Conservation (phyloP, 2,797 vertebrate genomes). For the Myripristis jacobus region DNA sequence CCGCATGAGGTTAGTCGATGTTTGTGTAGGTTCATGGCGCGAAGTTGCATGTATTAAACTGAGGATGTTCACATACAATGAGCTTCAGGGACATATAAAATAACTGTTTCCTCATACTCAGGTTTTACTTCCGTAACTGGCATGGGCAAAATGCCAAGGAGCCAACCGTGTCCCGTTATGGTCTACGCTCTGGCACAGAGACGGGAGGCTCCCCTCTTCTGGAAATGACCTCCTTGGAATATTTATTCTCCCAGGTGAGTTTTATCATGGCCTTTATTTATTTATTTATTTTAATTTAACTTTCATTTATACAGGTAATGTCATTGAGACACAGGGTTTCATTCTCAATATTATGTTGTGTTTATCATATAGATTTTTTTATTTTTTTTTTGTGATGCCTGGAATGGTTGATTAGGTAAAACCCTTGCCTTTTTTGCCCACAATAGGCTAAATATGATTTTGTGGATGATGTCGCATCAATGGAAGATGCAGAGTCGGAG, state of each 20-base stretch:
- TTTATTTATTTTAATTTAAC: background rate
- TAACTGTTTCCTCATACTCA: slow-evolving; percentile 36
- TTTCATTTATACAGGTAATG: no score
- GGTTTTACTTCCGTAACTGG: slow-evolving; percentile 95
- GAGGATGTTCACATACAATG: background rate
- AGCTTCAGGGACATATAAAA: background rate
- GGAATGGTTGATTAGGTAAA: background rate
- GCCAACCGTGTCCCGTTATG: slow-evolving; percentile 81
- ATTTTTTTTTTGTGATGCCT: background rate
- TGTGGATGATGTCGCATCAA: slow-evolving; percentile 86
- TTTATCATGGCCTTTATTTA: no score
- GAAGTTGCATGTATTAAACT: background rate
- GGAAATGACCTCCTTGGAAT: slow-evolving; percentile 88
- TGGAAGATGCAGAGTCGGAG: slow-evolving; percentile 80
- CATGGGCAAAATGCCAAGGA: slow-evolving; percentile 86
- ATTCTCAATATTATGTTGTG: no score
- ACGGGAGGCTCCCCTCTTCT: slow-evolving; percentile 81
- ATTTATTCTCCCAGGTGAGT: slow-evolving; percentile 91
- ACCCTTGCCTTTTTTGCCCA: slow-evolving; percentile 11
- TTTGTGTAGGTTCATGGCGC: background rate
- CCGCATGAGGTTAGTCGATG: slow-evolving; percentile 89
- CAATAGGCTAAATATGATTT: slow-evolving; percentile 91
- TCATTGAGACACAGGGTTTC: no score
- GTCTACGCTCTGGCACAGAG: slow-evolving; percentile 51
- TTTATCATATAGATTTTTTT: no score